A percentile compares a stretch with the other conserved stretches of the same genome.
These are phyloP conservation scores for Brachypterus glaber DNA, from an alignment of 2,888 invertebrate species.

Conservation along the genomic window DNA sequence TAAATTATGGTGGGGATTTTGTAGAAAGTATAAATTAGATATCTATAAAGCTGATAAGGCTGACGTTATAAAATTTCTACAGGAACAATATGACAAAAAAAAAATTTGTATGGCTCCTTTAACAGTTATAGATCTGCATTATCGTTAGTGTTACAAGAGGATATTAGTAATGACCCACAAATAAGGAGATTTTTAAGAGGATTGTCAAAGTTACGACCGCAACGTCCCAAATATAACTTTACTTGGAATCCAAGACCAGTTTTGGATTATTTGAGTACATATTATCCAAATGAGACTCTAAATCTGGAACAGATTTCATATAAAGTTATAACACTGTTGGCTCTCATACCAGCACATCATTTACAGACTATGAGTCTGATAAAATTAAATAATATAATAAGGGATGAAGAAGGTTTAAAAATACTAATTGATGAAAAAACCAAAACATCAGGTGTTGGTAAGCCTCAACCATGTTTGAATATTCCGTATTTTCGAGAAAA, in stretches of 20 bases:
- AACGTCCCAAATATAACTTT: background rate
- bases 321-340: slow-evolving; percentile 2
- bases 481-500: no score
- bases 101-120: no score
- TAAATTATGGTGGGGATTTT: background rate
- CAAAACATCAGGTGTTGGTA: background rate
- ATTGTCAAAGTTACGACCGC: no score
- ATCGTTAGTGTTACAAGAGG: no score
- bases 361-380: background rate
- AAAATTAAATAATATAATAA: no score
- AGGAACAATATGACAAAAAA: background rate
- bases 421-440: no score
- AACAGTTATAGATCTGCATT: no score
- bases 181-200: no score
- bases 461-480: background rate
- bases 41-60: background rate
- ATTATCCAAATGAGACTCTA: no score
- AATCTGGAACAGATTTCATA: no score
- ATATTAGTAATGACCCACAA: no score
- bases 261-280: background rate
- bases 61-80: background rate
- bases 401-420: no score
- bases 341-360: background rate
- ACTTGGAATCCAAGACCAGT: slow-evolving; percentile 2
- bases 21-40: background rate